These are phyloP conservation scores for Austrofundulus limnaeus DNA, from an alignment of 2,113 vertebrate genomes.

Conservation along the genomic window DNA sequence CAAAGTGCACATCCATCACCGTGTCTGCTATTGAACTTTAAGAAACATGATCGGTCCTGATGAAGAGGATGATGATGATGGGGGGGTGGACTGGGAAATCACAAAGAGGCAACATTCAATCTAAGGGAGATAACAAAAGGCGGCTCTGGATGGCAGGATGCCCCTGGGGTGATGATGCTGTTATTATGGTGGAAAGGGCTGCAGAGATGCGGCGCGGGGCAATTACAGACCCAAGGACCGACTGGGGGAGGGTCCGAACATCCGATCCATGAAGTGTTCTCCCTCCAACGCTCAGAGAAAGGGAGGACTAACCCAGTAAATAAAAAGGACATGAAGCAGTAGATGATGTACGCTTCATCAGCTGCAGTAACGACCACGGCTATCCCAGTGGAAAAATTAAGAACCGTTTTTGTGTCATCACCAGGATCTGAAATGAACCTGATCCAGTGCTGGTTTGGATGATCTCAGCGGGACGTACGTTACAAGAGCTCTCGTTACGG, in stretches of 20 bases:
- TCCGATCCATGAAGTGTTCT: slow-evolving; percentile 42
- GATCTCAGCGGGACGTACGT: slow-evolving; percentile 33
- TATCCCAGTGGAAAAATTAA: slow-evolving; percentile 38
- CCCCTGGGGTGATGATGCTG: slow-evolving; percentile 64
- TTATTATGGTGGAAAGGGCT: slow-evolving; percentile 74
- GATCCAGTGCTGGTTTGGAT: slow-evolving; percentile 31
- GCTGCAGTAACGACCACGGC: slow-evolving; percentile 27
- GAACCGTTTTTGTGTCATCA: slow-evolving; percentile 39
- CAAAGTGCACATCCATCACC: slow-evolving; percentile 15
- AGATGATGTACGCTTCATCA: slow-evolving; percentile 43
- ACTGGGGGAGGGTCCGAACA: slow-evolving; percentile 64
- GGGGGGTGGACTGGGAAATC: slow-evolving; percentile 36
- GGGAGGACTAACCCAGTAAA: slow-evolving; percentile 23
- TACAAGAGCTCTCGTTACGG: slow-evolving; percentile 35
- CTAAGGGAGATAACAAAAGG: slow-evolving; percentile 64
- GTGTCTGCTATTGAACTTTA: slow-evolving; percentile 37
- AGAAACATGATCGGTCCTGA: slow-evolving; percentile 54
- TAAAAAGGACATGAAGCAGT: slow-evolving; percentile 2
- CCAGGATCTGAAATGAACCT: slow-evolving; percentile 31
- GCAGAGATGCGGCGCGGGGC: slow-evolving; percentile 62
- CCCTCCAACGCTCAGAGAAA: slow-evolving; percentile 23
- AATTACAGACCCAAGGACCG: slow-evolving; percentile 65
- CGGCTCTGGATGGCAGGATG: slow-evolving; percentile 64
- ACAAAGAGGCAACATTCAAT: slow-evolving; percentile 66
- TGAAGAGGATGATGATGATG: slow-evolving; percentile 35